Evolutionary conservation across 2,888 invertebrate species (phyloP).

Genomic region (Pandemis cinnamomeana): DNA sequence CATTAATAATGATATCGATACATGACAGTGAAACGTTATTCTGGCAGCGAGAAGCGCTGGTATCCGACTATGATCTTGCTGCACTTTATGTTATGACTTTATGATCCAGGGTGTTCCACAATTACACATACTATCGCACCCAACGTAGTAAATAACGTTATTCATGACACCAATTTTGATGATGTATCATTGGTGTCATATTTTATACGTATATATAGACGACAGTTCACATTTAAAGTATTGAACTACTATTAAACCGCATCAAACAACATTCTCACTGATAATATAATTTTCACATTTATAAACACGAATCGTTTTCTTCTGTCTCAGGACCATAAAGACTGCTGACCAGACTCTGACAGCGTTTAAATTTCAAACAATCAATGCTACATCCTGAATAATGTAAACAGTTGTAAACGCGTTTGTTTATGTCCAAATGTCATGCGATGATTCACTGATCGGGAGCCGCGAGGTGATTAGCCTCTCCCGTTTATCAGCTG

Average conservation of each 20-base stretch:
- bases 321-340: not conserved
- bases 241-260: too few species aligned
- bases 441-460: conserved; percentile 19
- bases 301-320: too few species aligned
- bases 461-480: conserved; percentile 18
- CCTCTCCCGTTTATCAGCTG: conserved; percentile 26
- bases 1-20: not conserved
- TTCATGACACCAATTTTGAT: too few species aligned
- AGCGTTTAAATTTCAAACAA: not conserved
- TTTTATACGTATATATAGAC: too few species aligned
- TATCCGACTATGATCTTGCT: not conserved
- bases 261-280: too few species aligned
- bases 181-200: too few species aligned
- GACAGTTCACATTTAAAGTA: too few species aligned
- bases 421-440: conserved; percentile 5
- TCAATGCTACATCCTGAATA: not conserved
- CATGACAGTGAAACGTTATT: not conserved
- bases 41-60: not conserved
- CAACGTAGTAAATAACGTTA: too few species aligned
- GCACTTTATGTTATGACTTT: not conserved
- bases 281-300: too few species aligned
- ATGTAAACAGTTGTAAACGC: not conserved
- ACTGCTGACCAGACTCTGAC: not conserved
- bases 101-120: not conserved
- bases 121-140: not conserved